Evolutionary conservation across 23 tunicate genomes (phyloP).

Genomic region (Styela plicata): DNA sequence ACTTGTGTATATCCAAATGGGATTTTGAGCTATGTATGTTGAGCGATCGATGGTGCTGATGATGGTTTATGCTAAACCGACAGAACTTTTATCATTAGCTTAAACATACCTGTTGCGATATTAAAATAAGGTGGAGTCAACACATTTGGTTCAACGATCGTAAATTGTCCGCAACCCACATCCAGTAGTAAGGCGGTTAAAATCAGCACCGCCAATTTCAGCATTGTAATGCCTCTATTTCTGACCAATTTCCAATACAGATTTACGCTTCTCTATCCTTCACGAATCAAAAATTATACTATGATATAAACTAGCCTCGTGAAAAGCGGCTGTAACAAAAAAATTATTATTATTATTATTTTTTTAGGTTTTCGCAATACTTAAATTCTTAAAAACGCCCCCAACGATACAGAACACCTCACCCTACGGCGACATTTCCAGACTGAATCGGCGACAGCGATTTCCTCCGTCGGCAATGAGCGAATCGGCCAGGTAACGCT

Average conservation of each 20-base stretch:
- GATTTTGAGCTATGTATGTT: too few relatives aligned
- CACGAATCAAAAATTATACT: neutral
- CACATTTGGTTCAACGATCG: constrained; percentile 31
- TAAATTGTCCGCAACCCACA: neutral
- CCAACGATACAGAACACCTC: neutral
- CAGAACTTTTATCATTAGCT: too few relatives aligned
- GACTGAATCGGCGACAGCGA: constrained; percentile 29
- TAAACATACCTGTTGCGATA: constrained; percentile 80
- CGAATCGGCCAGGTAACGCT: constrained; percentile 1
- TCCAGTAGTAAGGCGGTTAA: constrained; percentile 17
- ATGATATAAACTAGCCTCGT: neutral
- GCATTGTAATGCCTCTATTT: neutral
- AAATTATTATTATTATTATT: too few relatives aligned
- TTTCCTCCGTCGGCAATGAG: constrained; percentile 17
- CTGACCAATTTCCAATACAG: neutral
- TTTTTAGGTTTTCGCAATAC: neutral
- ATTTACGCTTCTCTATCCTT: neutral
- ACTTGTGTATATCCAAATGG: too few relatives aligned
- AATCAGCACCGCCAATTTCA: constrained; percentile 20
- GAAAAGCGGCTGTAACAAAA: constrained; percentile 2
- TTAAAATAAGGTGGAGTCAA: constrained; percentile 91
- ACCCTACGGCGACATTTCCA: neutral
- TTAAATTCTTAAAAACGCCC: too few relatives aligned
- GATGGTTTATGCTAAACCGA: too few relatives aligned
- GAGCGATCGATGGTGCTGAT: too few relatives aligned